Evolutionary conservation across 2,113 vertebrate species (phyloP), one percentile per base, ranked within the genome.

Genomic region (Phaethornis superciliosus): DNA sequence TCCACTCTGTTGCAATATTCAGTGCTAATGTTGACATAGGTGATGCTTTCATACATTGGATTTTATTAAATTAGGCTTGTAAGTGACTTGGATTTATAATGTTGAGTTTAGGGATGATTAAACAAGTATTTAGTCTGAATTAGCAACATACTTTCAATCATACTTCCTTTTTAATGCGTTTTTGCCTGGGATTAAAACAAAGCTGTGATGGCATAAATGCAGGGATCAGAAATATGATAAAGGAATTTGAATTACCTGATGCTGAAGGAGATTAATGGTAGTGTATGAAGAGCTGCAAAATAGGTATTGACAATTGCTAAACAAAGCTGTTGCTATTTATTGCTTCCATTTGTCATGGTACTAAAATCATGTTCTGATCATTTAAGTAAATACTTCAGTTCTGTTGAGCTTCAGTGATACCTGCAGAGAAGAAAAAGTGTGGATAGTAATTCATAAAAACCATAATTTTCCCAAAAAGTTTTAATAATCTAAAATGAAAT

Each of bases 401-500:
- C 12, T 42, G 5, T 26, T 12, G 15, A 75, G 33, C 32, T 87
- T 74, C 71, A 64, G 14, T 69, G 40, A 71, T 88, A 63, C 52
- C 32, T 93, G 51, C 70, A 79, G 63, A 63, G 51, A 75, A 26
- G 68, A 95, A 78, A 32, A 90, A 90, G 67, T 47, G 40, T 49
- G 56, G 40, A 12, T 26, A 28, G 26, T 51, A 76, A 71, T 67
- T 15, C 10, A 10, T 46, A 44, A 10, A 11, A 88, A 84, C 23
- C 44, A 91, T 68, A 2, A 17, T 92, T 93, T 95, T 95, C 71
- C 54, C 82, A 40, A 77, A 85, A 95, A 85, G 32, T 67, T 27
- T 89, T 60, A 81, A 77, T 87, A 79, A 82, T 63, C 81, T 95
- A 60, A 94, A 76, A 47, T 74, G 58, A 92, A 94, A 90, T 88